Percentiles rank a stretch among this genome's conserved stretches.
phyloP scores from a whole-genome alignment of 2,888 invertebrate species.

The Pyrocoelia pectoralis region DNA sequence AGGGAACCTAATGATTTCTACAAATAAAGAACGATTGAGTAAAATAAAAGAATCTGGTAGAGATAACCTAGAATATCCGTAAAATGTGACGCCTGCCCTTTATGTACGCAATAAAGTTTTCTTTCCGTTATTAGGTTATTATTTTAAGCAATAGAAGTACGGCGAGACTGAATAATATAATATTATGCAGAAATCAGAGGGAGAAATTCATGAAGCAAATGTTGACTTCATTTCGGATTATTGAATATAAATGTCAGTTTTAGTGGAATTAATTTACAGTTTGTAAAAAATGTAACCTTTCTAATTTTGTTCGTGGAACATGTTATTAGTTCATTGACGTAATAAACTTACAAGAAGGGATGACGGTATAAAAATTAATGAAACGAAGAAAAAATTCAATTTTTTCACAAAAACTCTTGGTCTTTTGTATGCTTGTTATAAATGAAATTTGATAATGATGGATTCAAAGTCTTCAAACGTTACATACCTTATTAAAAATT shows the following conservation, averaged over 20 bases:
- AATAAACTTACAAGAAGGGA: no score
- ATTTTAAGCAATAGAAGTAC: slow-evolving; percentile 30
- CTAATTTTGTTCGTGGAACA: not conserved
- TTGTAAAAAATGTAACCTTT: not conserved
- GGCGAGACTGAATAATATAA: slow-evolving; percentile 24
- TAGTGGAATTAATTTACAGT: slow-evolving; percentile 1
- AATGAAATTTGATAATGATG: no score
- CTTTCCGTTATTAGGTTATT: slow-evolving; percentile 35
- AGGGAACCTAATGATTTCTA: slow-evolving; percentile 15
- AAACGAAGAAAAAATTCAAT: no score
- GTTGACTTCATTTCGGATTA: slow-evolving; percentile 4
- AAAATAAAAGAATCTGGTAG: slow-evolving; percentile 19
- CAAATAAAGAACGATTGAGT: slow-evolving; percentile 22
- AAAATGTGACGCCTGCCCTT: slow-evolving; percentile 25
- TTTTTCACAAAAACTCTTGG: no score
- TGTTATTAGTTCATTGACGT: not conserved
- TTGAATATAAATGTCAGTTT: slow-evolving; percentile 7
- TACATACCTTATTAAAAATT: no score
- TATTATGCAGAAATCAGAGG: slow-evolving; percentile 19
- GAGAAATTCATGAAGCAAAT: slow-evolving; percentile 8
- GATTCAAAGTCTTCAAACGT: no score
- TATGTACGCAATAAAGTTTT: slow-evolving; percentile 16
- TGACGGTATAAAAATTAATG: no score
- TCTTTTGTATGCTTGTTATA: no score
- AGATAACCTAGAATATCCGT: slow-evolving; percentile 21